phyloP scores from a whole-genome alignment of 2,888 invertebrate genomes.

The Cremastinae sp. region DNA sequence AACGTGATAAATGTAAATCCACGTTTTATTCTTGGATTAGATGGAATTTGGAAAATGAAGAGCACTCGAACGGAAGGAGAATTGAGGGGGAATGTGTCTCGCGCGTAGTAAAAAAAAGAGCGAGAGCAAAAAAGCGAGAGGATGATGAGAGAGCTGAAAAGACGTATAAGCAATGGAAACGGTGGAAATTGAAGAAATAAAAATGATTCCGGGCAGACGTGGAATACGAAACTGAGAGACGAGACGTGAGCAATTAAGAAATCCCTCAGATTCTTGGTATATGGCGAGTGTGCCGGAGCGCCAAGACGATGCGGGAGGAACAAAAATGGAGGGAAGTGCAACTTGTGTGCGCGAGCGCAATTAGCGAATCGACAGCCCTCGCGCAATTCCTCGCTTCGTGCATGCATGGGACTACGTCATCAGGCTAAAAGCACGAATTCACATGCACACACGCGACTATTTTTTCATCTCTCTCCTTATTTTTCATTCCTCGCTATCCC shows the following conservation, averaged over 20 bases:
- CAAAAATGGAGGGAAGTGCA: slow-evolving; percentile 25
- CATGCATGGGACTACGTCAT: slow-evolving; percentile 66
- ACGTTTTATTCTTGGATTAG: no score
- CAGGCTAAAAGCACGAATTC: slow-evolving; percentile 43
- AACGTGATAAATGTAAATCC: no score
- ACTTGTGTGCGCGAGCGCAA: slow-evolving; percentile 64
- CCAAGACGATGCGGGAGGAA: slow-evolving; percentile 15
- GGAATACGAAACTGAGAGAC: slow-evolving; percentile 55
- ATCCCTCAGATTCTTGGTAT: slow-evolving; percentile 77
- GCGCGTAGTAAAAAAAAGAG: slow-evolving; percentile 7
- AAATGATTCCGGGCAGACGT: slow-evolving; percentile 37
- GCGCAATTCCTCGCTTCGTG: slow-evolving; percentile 63
- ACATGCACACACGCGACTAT: slow-evolving; percentile 25
- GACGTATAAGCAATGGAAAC: slow-evolving; percentile 43
- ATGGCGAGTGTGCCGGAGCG: slow-evolving; percentile 64
- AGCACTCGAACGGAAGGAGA: slow-evolving; percentile 50
- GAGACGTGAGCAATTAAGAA: slow-evolving; percentile 75
- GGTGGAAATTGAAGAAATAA: slow-evolving; percentile 63
- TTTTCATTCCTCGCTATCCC: no score
- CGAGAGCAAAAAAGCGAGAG: slow-evolving; percentile 1
- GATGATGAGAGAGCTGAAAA: no score
- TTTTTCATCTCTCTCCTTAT: slow-evolving; percentile 28
- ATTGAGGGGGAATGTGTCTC: slow-evolving; percentile 65
- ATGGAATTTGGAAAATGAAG: no score
- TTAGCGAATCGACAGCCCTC: slow-evolving; percentile 78